Base-by-base conservation (phyloP, 2,113 vertebrate genomes). In the Caranx ignobilis region DNA sequence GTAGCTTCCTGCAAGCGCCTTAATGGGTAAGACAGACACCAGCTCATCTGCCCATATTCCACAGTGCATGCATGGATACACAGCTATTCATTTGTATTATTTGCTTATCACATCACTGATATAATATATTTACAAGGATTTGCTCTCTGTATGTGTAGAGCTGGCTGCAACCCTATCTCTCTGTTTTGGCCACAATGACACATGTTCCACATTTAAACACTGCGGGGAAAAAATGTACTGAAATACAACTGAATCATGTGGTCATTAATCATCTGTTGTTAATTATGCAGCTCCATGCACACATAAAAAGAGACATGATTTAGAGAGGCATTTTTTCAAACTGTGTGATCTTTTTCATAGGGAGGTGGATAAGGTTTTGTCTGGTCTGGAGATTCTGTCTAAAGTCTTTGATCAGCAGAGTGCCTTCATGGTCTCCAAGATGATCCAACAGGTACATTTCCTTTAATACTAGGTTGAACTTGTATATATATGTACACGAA, bases 361-460 rank as follows among this genome's bases (percentile, higher is more conserved):
- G 31, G 97, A 99, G 88, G 97, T 98, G 88, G 97, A 99, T 92
- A 98, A 98, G 71, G 98, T 99, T 48, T 84, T 99, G 74, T 95
- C 96, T 0, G 98, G 98, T 43, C 92, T 99, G 81, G 98, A 99
- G 94, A 98, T 98, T 85, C 94, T 99, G 66, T 97, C 97, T 21
- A 98, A 98, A 90, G 97, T 98, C 19, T 98, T 99, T 61, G 97
- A 99, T 94, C 98, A 98, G 92, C 97, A 99, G 89, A 98, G 97
- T 84, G 96, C 97, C 0, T 95, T 97, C 62, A 96, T 96, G 95
- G 95, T 98, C 60, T 96, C 97, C 65, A 97, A 97, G 82, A 96
- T 98, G 94, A 95, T 98, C 85, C 98, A 98, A 83, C 97, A 98
- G 97, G 97, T 98, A 81, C 6, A n/a, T 41, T 41, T 10, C 11